Conservation (phyloP, 23 tunicate species). For the Styela plicata region DNA sequence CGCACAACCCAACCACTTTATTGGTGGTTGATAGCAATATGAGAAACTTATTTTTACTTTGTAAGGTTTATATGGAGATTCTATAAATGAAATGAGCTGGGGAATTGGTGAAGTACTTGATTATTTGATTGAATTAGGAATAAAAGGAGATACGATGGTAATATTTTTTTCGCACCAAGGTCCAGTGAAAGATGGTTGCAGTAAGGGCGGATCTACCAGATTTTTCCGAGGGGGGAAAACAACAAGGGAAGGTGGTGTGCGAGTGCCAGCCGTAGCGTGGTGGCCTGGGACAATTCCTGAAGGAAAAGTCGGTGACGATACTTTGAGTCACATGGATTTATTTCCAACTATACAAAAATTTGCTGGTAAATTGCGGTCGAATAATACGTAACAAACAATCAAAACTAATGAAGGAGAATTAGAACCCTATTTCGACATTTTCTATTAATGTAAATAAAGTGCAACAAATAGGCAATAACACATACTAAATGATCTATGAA, state of each 20-base stretch:
- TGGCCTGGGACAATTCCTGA: slow-evolving; percentile 82
- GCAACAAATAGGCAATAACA: neutral
- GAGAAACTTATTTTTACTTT: neutral
- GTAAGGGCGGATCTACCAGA: slow-evolving; percentile 60
- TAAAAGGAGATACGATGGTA: slow-evolving; percentile 58
- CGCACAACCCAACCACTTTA: too few relatives aligned
- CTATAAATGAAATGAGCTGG: slow-evolving; percentile 61
- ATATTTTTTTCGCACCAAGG: slow-evolving; percentile 78
- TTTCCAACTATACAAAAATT: slow-evolving; percentile 59
- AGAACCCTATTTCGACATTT: neutral
- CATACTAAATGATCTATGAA: neutral
- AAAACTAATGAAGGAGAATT: neutral
- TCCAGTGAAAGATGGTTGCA: slow-evolving; percentile 47
- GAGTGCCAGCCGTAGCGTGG: slow-evolving; percentile 84
- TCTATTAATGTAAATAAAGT: neutral
- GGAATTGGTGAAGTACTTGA: slow-evolving; percentile 60
- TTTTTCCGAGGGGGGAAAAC: slow-evolving; percentile 56
- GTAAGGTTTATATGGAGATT: slow-evolving; percentile 74
- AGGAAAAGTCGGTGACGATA: slow-evolving; percentile 21
- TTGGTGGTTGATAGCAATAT: too few relatives aligned
- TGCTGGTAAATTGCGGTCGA: slow-evolving; percentile 57
- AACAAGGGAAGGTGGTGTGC: slow-evolving; percentile 81
- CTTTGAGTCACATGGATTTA: slow-evolving; percentile 54
- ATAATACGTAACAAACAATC: neutral
- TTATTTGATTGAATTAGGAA: neutral